Base-by-base conservation (phyloP, 2,888 invertebrate species). In the Orgyia antiqua region DNA sequence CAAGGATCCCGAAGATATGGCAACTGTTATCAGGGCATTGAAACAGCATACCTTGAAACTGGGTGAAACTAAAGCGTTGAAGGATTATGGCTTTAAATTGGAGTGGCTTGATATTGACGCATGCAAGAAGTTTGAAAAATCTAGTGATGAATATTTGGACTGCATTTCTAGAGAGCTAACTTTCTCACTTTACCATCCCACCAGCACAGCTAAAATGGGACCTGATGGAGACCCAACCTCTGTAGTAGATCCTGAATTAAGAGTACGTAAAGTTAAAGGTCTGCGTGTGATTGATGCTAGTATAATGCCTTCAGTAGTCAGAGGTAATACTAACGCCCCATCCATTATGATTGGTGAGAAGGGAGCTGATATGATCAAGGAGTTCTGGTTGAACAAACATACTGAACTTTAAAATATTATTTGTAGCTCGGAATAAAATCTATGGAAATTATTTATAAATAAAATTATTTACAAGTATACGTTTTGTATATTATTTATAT, bases 61-160 rank as follows among this genome's bases (percentile, higher is more conserved):
- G 32, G 84, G 87, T 4, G 68, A 84, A 23, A 89, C 89, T 0
- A 66, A 71, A 24, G 80, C 87, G 2, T 88, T 91, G 68, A 73
- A 76, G 38, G 60, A 73, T 42, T 82, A 86, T 39, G 88, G 88
- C 2, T 83, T 87, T 3, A 78, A 73, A 36, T 60, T 89, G 13
- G 90, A 90, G 44, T 74, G 76, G 15, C 71, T 87, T 8, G 74
- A 79, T 0, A 75, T 89, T 31, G 89, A 89, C 0, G 89, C 87
- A 6, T 91, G 91, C 55, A 75, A 80, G 11, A 62, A 84, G 7
- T 68, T 83, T 25, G 67, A 61, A 25, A 88, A 89, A 45, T 71
- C 78, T 18, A 88, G 89, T 0, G 91, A 92, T 53, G 87, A 86
- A 3, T 94, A 93, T 58, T 92, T 92, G 90, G 88, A 86, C 19